A percentile compares a stretch with the other conserved stretches of the same genome.
Evolutionary conservation across 2,113 vertebrate species (phyloP).

Genomic region (Sminthopsis crassicaudata): DNA sequence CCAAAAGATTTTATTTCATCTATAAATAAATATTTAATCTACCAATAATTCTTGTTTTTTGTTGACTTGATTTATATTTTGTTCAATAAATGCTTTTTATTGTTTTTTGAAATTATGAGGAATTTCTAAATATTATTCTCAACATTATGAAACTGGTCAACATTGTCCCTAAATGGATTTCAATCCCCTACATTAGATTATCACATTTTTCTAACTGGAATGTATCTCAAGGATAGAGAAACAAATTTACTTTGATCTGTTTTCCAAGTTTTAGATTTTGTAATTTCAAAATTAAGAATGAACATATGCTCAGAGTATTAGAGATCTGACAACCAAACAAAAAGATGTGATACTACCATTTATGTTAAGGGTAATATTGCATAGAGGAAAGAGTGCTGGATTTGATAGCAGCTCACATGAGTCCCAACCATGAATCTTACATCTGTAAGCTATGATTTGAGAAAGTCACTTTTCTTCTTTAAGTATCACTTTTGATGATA

Average conservation of each 20-base stretch:
- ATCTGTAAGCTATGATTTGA: background rate
- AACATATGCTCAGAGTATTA: background rate
- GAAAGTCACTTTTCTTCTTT: background rate
- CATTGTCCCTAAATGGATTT: background rate
- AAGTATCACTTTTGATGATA: background rate
- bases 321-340: background rate
- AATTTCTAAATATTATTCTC: conserved; percentile 47
- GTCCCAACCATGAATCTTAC: background rate
- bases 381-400: background rate
- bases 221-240: background rate
- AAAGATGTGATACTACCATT: background rate
- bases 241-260: background rate
- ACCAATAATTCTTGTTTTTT: conserved; percentile 36
- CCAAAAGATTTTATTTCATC: too few relatives aligned
- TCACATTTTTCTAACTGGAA: background rate
- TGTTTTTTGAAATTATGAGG: conserved; percentile 10
- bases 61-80: conserved; percentile 24
- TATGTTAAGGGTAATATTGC: background rate
- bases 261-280: background rate
- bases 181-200: conserved; percentile 10
- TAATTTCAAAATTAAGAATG: background rate
- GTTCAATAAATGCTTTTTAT: background rate
- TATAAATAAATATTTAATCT: background rate
- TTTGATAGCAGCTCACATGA: background rate
- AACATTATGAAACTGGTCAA: conserved; percentile 9